These are phyloP conservation scores for Tokudaia tokunoshimensis DNA, from an alignment of 2,797 vertebrate species.

Conservation along the genomic window DNA sequence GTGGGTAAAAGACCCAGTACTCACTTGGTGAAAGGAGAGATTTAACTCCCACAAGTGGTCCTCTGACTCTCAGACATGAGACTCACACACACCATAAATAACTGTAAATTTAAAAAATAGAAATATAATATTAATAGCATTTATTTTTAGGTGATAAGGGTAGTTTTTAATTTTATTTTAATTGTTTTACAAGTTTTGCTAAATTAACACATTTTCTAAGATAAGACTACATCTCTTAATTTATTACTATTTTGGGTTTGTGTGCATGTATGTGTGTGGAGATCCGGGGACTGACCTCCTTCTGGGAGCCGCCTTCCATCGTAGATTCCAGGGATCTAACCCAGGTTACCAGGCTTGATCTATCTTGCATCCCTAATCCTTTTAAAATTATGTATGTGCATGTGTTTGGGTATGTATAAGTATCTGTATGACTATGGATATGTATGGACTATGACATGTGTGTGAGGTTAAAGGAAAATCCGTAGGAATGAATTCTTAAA, in stretches of 20 bases:
- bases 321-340: background rate
- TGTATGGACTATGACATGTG: background rate
- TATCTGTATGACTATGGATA: background rate
- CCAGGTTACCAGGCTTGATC: background rate
- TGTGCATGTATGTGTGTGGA: background rate
- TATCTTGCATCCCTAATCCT: background rate
- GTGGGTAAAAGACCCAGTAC: background rate
- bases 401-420: background rate
- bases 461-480: background rate
- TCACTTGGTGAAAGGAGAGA: background rate
- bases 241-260: background rate
- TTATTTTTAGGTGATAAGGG: constrained; percentile 43
- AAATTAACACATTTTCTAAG: background rate
- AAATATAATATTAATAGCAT: constrained; percentile 10
- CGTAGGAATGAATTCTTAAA: background rate
- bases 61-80: background rate
- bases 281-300: background rate
- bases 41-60: background rate
- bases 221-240: background rate
- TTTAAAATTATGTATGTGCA: background rate
- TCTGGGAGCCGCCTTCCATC: background rate
- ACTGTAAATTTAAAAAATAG: background rate
- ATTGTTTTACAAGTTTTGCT: constrained; percentile 48
- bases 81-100: background rate
- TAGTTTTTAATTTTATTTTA: constrained; percentile 53